Evolutionary conservation across 2,888 invertebrate species (phyloP), one percentile per base, ranked within the genome.

Genomic region (Epirrita christyi): DNA sequence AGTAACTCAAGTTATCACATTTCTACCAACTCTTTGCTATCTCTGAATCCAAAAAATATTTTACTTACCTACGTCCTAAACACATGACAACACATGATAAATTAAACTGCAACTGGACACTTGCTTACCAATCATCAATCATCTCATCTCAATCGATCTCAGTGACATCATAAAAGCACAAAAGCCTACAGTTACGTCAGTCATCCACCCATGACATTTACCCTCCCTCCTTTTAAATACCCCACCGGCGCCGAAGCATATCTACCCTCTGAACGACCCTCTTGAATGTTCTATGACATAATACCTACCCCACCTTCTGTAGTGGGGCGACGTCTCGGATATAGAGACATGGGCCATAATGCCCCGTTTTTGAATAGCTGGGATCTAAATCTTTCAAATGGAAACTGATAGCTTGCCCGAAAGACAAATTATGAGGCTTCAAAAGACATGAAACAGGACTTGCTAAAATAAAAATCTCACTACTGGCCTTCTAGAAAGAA

Each of bases 81-180:
- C 8, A 32, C 32, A 32, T 32, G 3, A 32, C n/a, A 36, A 40
- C 1, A 14, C 8, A 1, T 7, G 14, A 2, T 14, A 8, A 40
- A 40, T 40, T 9, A 9, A 9, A 15, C 10, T 21, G 41, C 6
- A 41, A 41, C 21, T 10, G n/a, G n/a, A 41, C 10, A 41, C 21
- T 7, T 21, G 27, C 6, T 40, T 40, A 8, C 21, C 27, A 41
- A 41, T 41, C 41, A 41, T n/a, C 21, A 41, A 41, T 41, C 41
- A 41, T 10, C 15, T 21, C 27, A 41, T 21, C n/a, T 27, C 10
- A n/a, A 41, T 41, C 21, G 27, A 41, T 41, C 41, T 40, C 10
- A n/a, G n/a, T 41, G 27, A 27, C n/a, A 2, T 45, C 44, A 46
- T 43, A 42, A 50, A 50, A 47, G 27, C 46, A 32, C 14, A 54